Evolutionary conservation across 2,888 invertebrate genomes (phyloP).

Genomic region (Celastrina argiolus): DNA sequence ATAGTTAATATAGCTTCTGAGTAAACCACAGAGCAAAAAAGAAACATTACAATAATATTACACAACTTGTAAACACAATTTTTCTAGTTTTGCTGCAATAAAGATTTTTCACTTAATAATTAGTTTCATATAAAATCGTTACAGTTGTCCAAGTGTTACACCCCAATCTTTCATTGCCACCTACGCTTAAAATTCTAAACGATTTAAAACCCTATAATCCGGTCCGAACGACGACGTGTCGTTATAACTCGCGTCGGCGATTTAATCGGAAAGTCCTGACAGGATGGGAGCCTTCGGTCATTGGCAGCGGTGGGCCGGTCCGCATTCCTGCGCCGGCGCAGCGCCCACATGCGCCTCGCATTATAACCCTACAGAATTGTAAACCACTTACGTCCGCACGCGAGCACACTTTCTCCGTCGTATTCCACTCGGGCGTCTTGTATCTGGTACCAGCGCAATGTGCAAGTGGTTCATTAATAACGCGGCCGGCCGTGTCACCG

Average conservation of each 20-base stretch:
- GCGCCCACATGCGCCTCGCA: constrained; percentile 57
- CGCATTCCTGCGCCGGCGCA: constrained; percentile 73
- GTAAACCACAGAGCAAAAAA: too few species aligned
- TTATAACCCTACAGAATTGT: constrained; percentile 31
- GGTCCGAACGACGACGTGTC: background rate
- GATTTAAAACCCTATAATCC: background rate
- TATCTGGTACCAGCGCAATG: constrained; percentile 43
- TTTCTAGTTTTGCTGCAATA: too few species aligned
- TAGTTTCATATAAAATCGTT: background rate
- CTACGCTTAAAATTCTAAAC: background rate
- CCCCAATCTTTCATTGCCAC: background rate
- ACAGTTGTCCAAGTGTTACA: background rate
- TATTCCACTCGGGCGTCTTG: constrained; percentile 40
- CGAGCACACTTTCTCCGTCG: constrained; percentile 35
- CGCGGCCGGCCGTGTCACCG: constrained; percentile 61
- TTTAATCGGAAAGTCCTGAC: constrained; percentile 56
- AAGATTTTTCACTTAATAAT: background rate
- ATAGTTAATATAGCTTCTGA: too few species aligned
- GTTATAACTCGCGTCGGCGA: constrained; percentile 3
- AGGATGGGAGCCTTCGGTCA: constrained; percentile 68
- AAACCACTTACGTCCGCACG: constrained; percentile 38
- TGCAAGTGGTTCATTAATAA: constrained; percentile 66
- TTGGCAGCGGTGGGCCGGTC: constrained; percentile 73
- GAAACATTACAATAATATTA: too few species aligned
- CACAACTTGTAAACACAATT: too few species aligned